Base-by-base conservation (phyloP, 1,140 invertebrate genomes). In the Caenorhabditis briggsae region DNA sequence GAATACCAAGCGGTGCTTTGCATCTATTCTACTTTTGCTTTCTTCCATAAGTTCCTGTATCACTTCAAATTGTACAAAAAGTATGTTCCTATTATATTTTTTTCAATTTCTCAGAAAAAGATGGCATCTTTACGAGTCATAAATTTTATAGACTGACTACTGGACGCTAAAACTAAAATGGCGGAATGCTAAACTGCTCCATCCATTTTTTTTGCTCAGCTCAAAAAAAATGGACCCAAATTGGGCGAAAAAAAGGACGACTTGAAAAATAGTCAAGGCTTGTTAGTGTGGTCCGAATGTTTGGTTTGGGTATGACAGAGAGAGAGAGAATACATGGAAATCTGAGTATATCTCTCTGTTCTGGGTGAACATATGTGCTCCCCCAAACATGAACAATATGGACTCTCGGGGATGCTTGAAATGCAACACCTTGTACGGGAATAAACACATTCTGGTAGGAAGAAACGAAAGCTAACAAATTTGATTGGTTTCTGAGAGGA, bases 401-500 rank as follows among this genome's bases (percentile, higher is more conserved):
- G 70, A 78, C 46, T 78, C 70, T 5, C 11, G 14, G 70, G 20
- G 70, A 41, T n/a, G 64, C 64, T 70, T 78, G 70, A 78, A 78
- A 78, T 78, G 70, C 70, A 78, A 78, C 70, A 78, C 70, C 70
- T 78, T 78, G 46, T 20, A 78, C n/a, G 46, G 33, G 70, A 78
- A 78, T 78, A 50, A 78, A 78, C 46, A 78, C 46, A 46, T 78
- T 78, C n/a, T 41, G 20, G 12, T 41, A 14, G 41, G 7, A 9
- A n/a, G n/a, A n/a, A n/a, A n/a, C n/a, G n/a, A n/a, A n/a, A n/a
- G 43, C 7, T 46, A 50, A 78, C 70, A 78, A 78, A 78, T 78
- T 78, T 78, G 70, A 78, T 78, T 78, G 70, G 70, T 78, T 78
- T 78, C 20, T n/a, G 23, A 46, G 33, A 33, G 18, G 65, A n/a